Evolutionary conservation across 2,888 invertebrate species (phyloP).

Genomic region (Nemotelus pantherinus): DNA sequence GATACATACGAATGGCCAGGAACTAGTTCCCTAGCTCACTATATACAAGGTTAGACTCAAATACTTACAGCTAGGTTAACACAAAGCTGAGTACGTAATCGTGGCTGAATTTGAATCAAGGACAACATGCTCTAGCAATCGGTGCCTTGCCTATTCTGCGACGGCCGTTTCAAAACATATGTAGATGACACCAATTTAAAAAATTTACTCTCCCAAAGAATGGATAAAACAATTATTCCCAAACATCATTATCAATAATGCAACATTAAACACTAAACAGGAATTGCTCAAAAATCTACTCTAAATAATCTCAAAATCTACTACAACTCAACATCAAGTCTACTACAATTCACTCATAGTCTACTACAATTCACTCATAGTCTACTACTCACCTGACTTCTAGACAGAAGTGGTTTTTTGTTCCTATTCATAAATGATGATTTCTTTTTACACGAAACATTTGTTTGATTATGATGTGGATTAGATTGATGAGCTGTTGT

Average conservation of each 20-base stretch:
- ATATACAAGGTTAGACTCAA: too few species aligned
- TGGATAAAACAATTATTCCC: too few species aligned
- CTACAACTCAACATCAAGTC: not conserved
- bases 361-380: slow-evolving; percentile 55
- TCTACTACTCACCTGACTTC: slow-evolving; percentile 67
- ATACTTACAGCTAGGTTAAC: too few species aligned
- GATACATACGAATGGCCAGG: too few species aligned
- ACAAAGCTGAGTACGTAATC: too few species aligned
- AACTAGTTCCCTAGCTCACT: too few species aligned
- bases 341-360: not conserved
- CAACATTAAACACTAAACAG: not conserved
- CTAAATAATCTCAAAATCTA: not conserved
- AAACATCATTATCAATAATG: not conserved
- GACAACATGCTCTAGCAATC: too few species aligned
- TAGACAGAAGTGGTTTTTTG: slow-evolving; percentile 61
- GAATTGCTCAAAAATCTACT: not conserved
- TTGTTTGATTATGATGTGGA: too few species aligned
- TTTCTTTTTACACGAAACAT: slow-evolving; percentile 57
- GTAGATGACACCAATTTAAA: not conserved
- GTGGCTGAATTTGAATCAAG: too few species aligned
- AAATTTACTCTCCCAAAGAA: not conserved
- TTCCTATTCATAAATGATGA: slow-evolving; percentile 61
- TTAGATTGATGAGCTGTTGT: too few species aligned
- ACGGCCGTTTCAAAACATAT: not conserved
- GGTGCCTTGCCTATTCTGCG: too few species aligned